Base-by-base conservation (phyloP, 1,140 invertebrate species). In the Trissolcus basalis region DNA sequence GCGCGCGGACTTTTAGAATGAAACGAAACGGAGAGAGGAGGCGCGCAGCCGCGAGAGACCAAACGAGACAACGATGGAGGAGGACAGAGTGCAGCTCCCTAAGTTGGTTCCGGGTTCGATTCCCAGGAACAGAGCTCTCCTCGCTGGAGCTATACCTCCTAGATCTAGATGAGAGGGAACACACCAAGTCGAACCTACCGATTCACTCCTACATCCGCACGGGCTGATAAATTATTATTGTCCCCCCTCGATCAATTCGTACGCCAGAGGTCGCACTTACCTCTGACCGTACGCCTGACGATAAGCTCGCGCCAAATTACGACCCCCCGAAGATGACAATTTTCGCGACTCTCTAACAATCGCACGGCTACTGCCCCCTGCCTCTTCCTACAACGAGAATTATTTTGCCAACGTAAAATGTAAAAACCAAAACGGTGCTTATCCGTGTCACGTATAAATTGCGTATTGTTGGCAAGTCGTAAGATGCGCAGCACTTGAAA, bases 141-240 rank as follows among this genome's bases (percentile, higher is more conserved):
- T 27, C 41, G 32, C 13, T 56, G 60, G n/a, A n/a, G 44, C 12
- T 78, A 61, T 27, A 27, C 54, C 74, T 75, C 47, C 73, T 59
- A 80, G 81, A 85, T 85, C 84, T 84, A 85, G 83, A 84, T 85
- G 80, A 82, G 80, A 74, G 63, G 58, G 56, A 70, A 77, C 60
- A 80, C 70, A 76, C 58, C 60, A 48, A 72, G 56, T 48, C 69
- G 58, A 58, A 73, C 69, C 69, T 65, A 72, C 63, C 54, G 73
- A 68, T 64, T 27, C 19, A 36, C 55, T 50, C 55, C 49, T 49
- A 54, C 60, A 74, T 67, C 56, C 51, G 74, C 75, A 70, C 80
- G 80, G 80, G 79, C 82, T 80, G 79, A 84, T 85, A 82, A 85
- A 83, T 84, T 85, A 84, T 84, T 81, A 77, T 77, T 81, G 75